Conservation (phyloP, 2,797 vertebrate species). For the Coreius guichenoti region DNA sequence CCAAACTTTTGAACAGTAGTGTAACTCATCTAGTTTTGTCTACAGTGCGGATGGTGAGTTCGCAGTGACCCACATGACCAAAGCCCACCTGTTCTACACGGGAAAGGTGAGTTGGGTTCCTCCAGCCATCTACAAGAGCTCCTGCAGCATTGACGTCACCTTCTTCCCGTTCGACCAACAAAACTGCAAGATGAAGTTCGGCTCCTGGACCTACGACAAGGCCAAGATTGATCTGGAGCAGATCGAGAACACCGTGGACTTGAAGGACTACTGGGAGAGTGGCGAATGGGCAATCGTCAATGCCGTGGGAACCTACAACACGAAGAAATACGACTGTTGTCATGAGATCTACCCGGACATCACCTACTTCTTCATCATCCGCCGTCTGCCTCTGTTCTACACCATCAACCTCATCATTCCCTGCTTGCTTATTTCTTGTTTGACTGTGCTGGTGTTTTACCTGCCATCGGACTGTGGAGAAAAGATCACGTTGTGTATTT, state of each 20-base stretch:
- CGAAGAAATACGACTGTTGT: constrained; percentile 93
- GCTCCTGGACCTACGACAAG: constrained; percentile 93
- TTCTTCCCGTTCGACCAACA: constrained; percentile 97
- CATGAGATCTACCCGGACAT: constrained; percentile 90
- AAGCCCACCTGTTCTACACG: constrained; percentile 85
- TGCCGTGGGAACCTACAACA: constrained; percentile 87
- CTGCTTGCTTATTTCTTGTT: constrained; percentile 90
- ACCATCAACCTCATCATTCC: constrained; percentile 93
- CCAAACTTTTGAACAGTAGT: background rate
- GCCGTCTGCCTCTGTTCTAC: constrained; percentile 90
- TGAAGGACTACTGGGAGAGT: constrained; percentile 93
- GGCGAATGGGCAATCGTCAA: constrained; percentile 91
- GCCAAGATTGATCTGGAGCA: constrained; percentile 92
- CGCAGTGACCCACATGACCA: constrained; percentile 91
- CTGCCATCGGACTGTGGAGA: constrained; percentile 91
- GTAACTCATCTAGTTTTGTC: background rate
- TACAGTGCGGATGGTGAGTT: constrained; percentile 89
- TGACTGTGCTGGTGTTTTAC: constrained; percentile 93
- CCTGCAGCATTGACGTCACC: constrained; percentile 94
- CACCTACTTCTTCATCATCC: constrained; percentile 89
- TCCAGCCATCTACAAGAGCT: constrained; percentile 94
- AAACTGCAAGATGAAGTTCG: constrained; percentile 95
- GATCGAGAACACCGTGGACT: constrained; percentile 84
- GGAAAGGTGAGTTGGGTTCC: constrained; percentile 87
- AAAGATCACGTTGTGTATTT: constrained; percentile 93